These are phyloP conservation scores for Halictus rubicundus DNA, from an alignment of 1,140 invertebrate species.

Conservation along the genomic window DNA sequence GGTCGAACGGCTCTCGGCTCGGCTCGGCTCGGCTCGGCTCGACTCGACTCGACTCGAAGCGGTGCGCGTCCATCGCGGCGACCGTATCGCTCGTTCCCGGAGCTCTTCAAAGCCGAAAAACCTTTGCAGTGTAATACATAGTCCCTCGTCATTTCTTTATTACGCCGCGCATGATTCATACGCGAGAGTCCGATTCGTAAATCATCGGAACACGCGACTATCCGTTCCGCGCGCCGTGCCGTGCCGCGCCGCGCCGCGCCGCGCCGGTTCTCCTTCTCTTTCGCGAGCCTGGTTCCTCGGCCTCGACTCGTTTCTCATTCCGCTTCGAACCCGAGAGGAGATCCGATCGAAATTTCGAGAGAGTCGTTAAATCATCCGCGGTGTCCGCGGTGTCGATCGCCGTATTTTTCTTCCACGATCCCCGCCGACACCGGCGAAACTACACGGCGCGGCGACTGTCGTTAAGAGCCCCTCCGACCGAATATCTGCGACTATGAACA, in stretches of 20 bases:
- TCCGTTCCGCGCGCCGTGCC: constrained; percentile 45
- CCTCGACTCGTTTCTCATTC: constrained; percentile 23
- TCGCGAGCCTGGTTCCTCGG: not conserved
- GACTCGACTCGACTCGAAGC: not conserved
- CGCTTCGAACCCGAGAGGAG: not conserved
- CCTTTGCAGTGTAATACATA: constrained; percentile 38
- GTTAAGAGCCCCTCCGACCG: constrained; percentile 13
- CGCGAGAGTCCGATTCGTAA: constrained; percentile 56
- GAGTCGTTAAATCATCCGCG: constrained; percentile 64
- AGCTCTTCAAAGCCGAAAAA: constrained; percentile 41
- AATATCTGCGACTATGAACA: constrained; percentile 2
- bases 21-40: not conserved
- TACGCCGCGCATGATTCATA: constrained; percentile 56
- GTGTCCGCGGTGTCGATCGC: constrained; percentile 54
- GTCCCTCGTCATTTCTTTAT: constrained; percentile 58
- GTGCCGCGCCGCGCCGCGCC: constrained; percentile 36
- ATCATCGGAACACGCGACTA: constrained; percentile 59
- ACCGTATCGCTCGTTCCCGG: constrained; percentile 16
- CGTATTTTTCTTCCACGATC: constrained; percentile 50
- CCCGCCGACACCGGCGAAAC: not conserved
- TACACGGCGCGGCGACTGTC: constrained; percentile 14
- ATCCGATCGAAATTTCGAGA: constrained; percentile 63
- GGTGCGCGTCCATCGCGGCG: not conserved
- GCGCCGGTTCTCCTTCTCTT: not conserved
- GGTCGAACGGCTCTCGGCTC: not conserved